Base-by-base conservation (phyloP, 2,888 invertebrate species). In the Myopa tessellatipennis region DNA sequence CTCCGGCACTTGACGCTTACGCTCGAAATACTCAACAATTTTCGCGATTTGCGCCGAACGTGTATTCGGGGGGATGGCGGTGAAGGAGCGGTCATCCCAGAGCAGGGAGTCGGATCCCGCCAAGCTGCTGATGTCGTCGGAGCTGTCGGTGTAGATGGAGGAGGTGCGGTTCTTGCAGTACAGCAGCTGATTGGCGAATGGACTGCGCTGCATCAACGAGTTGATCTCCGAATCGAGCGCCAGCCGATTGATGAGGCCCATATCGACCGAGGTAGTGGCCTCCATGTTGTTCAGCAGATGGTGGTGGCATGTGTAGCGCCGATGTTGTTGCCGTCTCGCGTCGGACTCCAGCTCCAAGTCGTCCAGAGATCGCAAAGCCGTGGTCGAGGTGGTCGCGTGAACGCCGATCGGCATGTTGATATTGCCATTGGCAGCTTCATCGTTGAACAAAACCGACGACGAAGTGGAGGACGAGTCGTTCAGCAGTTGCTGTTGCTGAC, bases 21-120 rank as follows among this genome's bases (percentile, higher is more conserved):
- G 91, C 89, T 96, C 96, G 89, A 96, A 96, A 88, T 96, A 96
- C 85, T 96, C 96, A 45, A 96, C 96, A 83, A 96, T 96, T 85
- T 93, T 93, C 71, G 95, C 93, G 82, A 96, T 96, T 87, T 94
- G 92, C 81, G 93, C 91, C 81, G 92, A 92, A 83, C 93, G 88
- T 83, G 91, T 90, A 83, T 87, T 88, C 68, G 89, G 90, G 67
- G 89, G 90, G 78, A 90, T 83, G 50, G 91, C 90, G 74, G 91
- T 91, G 40, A 93, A 90, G 65, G 92, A 91, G 34, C 93, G 90
- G 80, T 94, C 94, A 85, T 94, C 94, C 92, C 93, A 92, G 85
- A 92, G 92, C 84, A 94, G 88, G 16, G 92, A 92, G 88, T 95
- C 95, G 0, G 94, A 94, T 78, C 95, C 95, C 0, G 94, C 93